Evolutionary conservation across 2,113 vertebrate species (phyloP).

Genomic region (Alouatta palliata): DNA sequence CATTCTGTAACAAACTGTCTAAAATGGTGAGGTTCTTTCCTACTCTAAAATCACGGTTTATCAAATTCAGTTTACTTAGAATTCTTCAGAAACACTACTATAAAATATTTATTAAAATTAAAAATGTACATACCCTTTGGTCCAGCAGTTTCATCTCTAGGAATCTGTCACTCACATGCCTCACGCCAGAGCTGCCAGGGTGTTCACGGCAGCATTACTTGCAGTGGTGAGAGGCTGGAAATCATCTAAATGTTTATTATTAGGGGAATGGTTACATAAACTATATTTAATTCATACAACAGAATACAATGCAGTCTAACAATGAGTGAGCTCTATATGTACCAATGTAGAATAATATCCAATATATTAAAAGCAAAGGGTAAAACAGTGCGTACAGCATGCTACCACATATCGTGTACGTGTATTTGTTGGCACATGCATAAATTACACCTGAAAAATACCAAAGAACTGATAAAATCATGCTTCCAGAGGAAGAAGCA

Average conservation of each 20-base stretch:
- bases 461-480: constrained; percentile 2
- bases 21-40: constrained; percentile 1
- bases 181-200: neutral
- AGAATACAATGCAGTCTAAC: constrained; percentile 6
- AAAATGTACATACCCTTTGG: neutral
- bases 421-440: constrained; percentile 4
- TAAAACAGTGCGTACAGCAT: neutral
- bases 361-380: neutral
- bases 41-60: constrained; percentile 42
- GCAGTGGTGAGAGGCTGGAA: neutral
- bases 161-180: neutral
- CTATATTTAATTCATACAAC: neutral
- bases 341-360: neutral
- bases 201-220: neutral
- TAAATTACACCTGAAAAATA: constrained; percentile 39
- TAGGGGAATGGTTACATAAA: neutral
- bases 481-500: neutral
- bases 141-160: neutral
- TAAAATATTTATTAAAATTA: constrained; percentile 20
- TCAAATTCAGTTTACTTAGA: neutral
- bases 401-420: neutral
- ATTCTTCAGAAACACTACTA: constrained; percentile 37
- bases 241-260: neutral
- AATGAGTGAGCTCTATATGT: neutral
- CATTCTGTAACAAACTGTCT: neutral